Evolutionary conservation across 2,888 invertebrate genomes (phyloP), one percentile per base, ranked within the genome.

Genomic region (Lasioglossum villosulum): DNA sequence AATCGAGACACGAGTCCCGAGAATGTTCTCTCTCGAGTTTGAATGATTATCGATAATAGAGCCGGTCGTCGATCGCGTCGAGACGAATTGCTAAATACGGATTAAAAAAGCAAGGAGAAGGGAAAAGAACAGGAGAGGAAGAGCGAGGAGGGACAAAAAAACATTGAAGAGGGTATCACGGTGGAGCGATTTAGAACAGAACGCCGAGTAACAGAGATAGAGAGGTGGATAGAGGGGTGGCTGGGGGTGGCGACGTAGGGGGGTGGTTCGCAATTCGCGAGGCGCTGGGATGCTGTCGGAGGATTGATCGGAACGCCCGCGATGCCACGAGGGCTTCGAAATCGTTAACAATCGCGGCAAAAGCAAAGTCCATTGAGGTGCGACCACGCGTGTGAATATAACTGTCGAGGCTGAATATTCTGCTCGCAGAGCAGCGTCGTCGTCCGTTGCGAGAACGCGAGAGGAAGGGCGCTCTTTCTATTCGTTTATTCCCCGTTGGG

Each of bases 381-480:
- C 94, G 92, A 88, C 91, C 94, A 92, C 86, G 93, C 93, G 92
- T 93, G 92, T 92, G 93, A 94, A 94, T 93, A 93, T 94, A 94
- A 94, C 94, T 93, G 94, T 92, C 90, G 91, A 86, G 63, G 79
- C 76, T 78, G 86, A 86, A 87, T 86, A 86, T 80, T 86, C 86
- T 73, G 80, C 66, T 30, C 70, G 42, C 74, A 78, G 75, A 77
- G 82, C 82, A 70, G 77, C 75, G 70, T 48, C 82, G 80, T 86
- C 83, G 80, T 86, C 83, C 86, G 75, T 75, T 77, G 75, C 76
- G 77, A 74, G 71, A 86, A 59, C 71, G 75, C 34, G 30, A 34
- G 37, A 37, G 6, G 37, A 30, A 23, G 66, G 19, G 37, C 12
- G 66, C 66, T 30, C 42, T 59, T 56, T 56, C 76, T 74, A 74